Evolutionary conservation across 2,888 invertebrate genomes (phyloP), one percentile per base, ranked within the genome.

Genomic region (Gibbula magus): DNA sequence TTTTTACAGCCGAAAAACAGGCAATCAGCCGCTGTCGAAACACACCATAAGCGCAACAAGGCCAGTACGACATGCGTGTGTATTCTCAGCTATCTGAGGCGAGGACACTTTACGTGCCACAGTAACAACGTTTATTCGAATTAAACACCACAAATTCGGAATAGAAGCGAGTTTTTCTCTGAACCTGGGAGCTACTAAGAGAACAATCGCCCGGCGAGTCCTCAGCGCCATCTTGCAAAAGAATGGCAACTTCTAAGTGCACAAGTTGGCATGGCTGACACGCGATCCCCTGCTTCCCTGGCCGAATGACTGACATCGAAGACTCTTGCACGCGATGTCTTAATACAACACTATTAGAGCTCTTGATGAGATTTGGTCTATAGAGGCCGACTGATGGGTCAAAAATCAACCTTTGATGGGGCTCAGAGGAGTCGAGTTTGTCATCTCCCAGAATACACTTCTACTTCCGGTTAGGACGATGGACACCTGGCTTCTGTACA

Each of bases 321-420:
- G 18, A 18, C 75, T 18, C 54, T 16, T 16, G 32, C 75, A 75
- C 75, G 75, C 75, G 75, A 75, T 53, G 53, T 75, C 54, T 75
- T 75, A 75, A 75, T 75, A 75, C 75, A 75, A 75, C 39, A 54
- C 75, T 54, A 75, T 53, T 75, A 75, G 54, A 29, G 32, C 75
- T 54, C 29, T 29, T 75, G 75, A 75, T 75, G 75, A 75, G 75
- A 25, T 75, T 75, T 53, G 75, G 52, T 54, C 75, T 75, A 32
- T 29, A 75, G 78, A 70, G 74, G 32, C 25, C 53, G 51, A 35
- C 52, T 53, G 73, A 78, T 25, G 78, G 78, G 78, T 78, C 78
- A 78, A 73, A 78, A 78, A 78, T 78, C 78, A 78, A 73, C 67
- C 67, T 78, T 52, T 45, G 51, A 53, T 74, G 73, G 73, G 73